Base-by-base conservation (phyloP, 2,888 invertebrate species). In the Andrena camellia region DNA sequence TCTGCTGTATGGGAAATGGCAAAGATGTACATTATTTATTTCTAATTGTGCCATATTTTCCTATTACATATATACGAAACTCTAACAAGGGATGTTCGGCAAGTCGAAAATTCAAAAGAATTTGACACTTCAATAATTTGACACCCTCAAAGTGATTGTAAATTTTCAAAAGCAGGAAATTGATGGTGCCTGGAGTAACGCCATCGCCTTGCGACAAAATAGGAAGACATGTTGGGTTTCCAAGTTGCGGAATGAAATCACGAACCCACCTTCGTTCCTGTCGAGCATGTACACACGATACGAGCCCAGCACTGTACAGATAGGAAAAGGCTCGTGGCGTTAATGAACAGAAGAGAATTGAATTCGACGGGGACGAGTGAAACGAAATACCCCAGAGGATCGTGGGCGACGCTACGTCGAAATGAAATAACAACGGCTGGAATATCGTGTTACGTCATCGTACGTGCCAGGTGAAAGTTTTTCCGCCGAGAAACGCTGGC, bases 311-410 rank as follows among this genome's bases (percentile, higher is more conserved):
- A 31, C 4, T n/a, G 31, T 26, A 26, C 13, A 10, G 6, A 7
- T 10, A 13, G 17, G n/a, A 10, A 7, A 13, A 13, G 17, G n/a
- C 8, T 31, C 10, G 42, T 2, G 13, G 13, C 29, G 23, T 64
- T 63, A 64, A 73, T 48, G 63, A 48, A 31, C 57, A 10, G 35
- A 57, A 62, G 66, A 72, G 79, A 67, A 80, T 79, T 78, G 50
- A 62, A 67, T 72, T 79, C 62, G 2, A 3, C 4, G 23, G 50
- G 10, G 10, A 13, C 8, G 17, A 52, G 20, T 26, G 8, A 10
- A n/a, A 17, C 1, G 42, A 26, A 68, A 68, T 35, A 50, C 54
- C 26, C 20, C 10, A 13, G 50, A 26, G 67, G 33, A 42, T 63
- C 67, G 20, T 48, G 67, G 72, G 57, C 35, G 7, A 10, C 2